These are phyloP conservation scores for Pseudomyrmex pallidus DNA, from an alignment of 1,140 invertebrate species.

Conservation along the genomic window DNA sequence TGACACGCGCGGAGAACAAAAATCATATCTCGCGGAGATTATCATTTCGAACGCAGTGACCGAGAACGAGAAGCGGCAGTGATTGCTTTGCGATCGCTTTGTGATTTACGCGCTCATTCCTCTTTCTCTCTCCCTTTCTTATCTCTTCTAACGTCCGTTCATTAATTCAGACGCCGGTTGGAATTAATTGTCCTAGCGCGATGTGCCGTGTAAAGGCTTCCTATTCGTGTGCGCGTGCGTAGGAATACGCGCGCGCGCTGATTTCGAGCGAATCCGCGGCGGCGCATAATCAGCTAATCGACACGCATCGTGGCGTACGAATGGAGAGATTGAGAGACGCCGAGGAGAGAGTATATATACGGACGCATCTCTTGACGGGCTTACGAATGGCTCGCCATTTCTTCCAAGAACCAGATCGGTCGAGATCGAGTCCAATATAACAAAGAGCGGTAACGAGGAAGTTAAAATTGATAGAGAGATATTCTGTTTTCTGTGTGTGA, in stretches of 20 bases:
- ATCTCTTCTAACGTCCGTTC: too few relatives aligned
- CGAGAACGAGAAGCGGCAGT: slow-evolving; percentile 51
- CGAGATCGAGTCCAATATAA: slow-evolving; percentile 1
- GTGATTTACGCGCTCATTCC: slow-evolving; percentile 1
- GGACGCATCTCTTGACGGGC: slow-evolving; percentile 13
- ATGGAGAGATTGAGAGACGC: background rate
- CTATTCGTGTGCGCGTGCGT: slow-evolving; percentile 32
- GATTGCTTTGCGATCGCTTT: slow-evolving; percentile 21
- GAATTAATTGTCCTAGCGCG: slow-evolving; percentile 55
- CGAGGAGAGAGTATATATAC: background rate
- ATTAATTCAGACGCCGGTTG: background rate
- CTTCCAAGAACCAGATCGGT: slow-evolving; percentile 3
- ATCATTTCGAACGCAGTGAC: slow-evolving; percentile 66
- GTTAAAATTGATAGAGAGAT: slow-evolving; percentile 9
- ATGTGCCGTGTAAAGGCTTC: slow-evolving; percentile 19
- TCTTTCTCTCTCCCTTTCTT: slow-evolving; percentile 22
- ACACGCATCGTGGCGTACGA: slow-evolving; percentile 49
- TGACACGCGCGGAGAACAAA: slow-evolving; percentile 20
- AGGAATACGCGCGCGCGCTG: background rate
- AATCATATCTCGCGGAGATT: slow-evolving; percentile 55
- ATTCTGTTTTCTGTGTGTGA: background rate
- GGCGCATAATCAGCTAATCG: slow-evolving; percentile 39
- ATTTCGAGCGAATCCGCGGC: slow-evolving; percentile 22
- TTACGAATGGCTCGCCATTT: slow-evolving; percentile 5
- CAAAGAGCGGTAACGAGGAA: background rate